These are phyloP conservation scores for Percopsis transmontana DNA, from an alignment of 2,113 vertebrate genomes.

Conservation along the genomic window DNA sequence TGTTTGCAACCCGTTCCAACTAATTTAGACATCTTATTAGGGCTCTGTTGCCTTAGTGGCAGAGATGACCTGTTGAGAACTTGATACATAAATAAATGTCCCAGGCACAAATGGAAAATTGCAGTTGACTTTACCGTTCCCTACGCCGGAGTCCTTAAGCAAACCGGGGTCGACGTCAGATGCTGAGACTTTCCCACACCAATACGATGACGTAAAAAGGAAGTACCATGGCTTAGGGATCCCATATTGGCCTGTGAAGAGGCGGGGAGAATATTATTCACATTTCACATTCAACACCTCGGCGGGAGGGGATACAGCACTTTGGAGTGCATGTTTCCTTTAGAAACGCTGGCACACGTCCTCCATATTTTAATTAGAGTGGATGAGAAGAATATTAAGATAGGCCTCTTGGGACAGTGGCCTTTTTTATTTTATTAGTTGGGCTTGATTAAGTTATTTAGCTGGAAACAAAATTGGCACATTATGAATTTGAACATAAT, in stretches of 20 bases:
- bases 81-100: constrained; percentile 5
- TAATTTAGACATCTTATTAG: constrained; percentile 24
- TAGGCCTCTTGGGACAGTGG: not conserved
- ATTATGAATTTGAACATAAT: not conserved
- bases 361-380: constrained; percentile 35
- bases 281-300: constrained; percentile 33
- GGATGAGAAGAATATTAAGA: constrained; percentile 23
- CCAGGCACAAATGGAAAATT: not conserved
- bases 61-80: constrained; percentile 15
- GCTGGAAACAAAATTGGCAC: not conserved
- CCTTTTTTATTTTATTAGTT: not conserved
- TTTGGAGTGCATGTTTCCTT: constrained; percentile 22
- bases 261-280: constrained; percentile 29
- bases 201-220: constrained; percentile 90
- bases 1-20: constrained; percentile 38
- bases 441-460: not conserved
- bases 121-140: constrained; percentile 57
- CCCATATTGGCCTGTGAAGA: constrained; percentile 89
- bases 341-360: constrained; percentile 27
- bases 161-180: constrained; percentile 15
- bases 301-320: constrained; percentile 12
- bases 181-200: constrained; percentile 79
- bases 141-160: constrained; percentile 30
- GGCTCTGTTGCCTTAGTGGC: constrained; percentile 5
- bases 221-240: constrained; percentile 96